Base-by-base conservation (phyloP, 2,888 invertebrate genomes). In the Syritta pipiens region DNA sequence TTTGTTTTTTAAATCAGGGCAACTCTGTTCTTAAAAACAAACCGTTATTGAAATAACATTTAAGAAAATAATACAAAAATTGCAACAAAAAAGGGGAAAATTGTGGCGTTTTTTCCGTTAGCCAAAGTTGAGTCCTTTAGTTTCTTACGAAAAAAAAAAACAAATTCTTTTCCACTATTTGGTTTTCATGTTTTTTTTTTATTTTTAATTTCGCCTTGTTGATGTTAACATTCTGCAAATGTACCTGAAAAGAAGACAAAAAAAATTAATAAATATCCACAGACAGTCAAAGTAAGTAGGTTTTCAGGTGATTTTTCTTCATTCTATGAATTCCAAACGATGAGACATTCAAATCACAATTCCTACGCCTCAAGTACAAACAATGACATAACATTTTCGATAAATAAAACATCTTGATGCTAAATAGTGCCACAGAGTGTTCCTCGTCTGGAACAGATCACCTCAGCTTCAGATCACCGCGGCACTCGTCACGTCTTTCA, bases 331-430 rank as follows among this genome's bases (percentile, higher is more conserved):
- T n/a, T n/a, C n/a, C n/a, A n/a, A n/a, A n/a, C n/a, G n/a, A n/a
- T n/a, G n/a, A n/a, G n/a, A n/a, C n/a, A n/a, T n/a, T n/a, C n/a
- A n/a, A n/a, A n/a, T n/a, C n/a, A n/a, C n/a, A n/a, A n/a, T 14
- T 1, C 3, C 7, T 7, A 12, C 62, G 49, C 49, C 62, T 63
- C 51, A 12, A 28, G 62, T n/a, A n/a, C n/a, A 24, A 57, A 10
- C 65, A 42, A 46, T 77, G 77, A 77, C 72, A 77, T 72, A 77
- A 77, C 65, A 55, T 48, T 30, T 57, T 22, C 20, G 49, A 77
- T 77, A 77, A 72, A 77, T 77, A 77, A 77, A 67, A 72, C 72
- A 77, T 72, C 14, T 35, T 22, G 26, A 71, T 71, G 76, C 30
- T 51, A 71, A n/a, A 71, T 77, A 22, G 26, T 57, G 19, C 37